Evolutionary conservation across 2,888 invertebrate genomes (phyloP).

Genomic region (Empis livida): DNA sequence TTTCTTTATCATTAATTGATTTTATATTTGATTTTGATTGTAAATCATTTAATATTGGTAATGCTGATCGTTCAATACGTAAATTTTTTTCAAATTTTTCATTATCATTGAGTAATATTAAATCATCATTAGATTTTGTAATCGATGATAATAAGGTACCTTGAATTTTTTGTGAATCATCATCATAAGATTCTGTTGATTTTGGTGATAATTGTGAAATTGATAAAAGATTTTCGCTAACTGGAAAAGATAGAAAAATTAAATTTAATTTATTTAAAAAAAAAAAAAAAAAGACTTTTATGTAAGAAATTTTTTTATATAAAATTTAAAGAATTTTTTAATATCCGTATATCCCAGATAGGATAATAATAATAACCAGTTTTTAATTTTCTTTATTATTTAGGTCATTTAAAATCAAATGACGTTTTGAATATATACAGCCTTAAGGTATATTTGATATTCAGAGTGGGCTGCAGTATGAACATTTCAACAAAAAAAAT

Average conservation of each 20-base stretch:
- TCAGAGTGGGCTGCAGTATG: too few species aligned
- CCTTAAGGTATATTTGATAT: too few species aligned
- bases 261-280: too few species aligned
- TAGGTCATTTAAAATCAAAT: too few species aligned
- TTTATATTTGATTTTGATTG: conserved; percentile 28
- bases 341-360: too few species aligned
- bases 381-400: too few species aligned
- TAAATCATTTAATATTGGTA: conserved; percentile 45
- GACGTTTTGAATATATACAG: too few species aligned
- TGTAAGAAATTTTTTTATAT: too few species aligned
- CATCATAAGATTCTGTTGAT: conserved; percentile 33
- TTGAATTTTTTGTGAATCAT: conserved; percentile 12
- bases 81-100: conserved; percentile 29
- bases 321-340: too few species aligned
- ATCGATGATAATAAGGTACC: conserved; percentile 18
- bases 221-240: conserved; percentile 19
- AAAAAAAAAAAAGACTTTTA: too few species aligned
- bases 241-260: background rate
- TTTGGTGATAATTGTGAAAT: conserved; percentile 60
- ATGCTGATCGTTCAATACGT: conserved; percentile 43
- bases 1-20: conserved; percentile 18
- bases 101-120: conserved; percentile 14
- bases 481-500: too few species aligned
- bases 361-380: too few species aligned
- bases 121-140: conserved; percentile 7